phyloP scores from a whole-genome alignment of 2,113 vertebrate species.

The Centrocercus urophasianus region DNA sequence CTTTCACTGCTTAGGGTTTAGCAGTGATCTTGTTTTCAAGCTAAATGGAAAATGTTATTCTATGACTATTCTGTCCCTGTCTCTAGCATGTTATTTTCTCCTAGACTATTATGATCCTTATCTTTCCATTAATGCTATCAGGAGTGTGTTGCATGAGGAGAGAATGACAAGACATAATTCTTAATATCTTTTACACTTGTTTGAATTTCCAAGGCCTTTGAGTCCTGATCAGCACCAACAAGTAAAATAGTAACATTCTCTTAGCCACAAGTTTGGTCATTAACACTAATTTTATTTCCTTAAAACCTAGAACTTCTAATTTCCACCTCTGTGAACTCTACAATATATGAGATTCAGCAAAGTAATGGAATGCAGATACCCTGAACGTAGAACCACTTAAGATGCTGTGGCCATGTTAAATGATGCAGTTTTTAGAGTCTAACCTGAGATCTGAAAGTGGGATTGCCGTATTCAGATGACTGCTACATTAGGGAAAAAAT shows the following conservation, averaged over 20 bases:
- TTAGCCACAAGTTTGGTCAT: not conserved
- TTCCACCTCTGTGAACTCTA: not conserved
- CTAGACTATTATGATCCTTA: not conserved
- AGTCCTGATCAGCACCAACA: not conserved
- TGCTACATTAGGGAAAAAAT: not conserved
- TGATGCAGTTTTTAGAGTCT: not conserved
- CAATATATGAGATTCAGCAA: accelerated
- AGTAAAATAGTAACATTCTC: not conserved
- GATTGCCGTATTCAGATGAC: not conserved
- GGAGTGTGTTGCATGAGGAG: not conserved
- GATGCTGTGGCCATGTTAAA: not conserved
- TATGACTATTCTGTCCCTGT: not conserved
- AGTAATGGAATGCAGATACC: not conserved
- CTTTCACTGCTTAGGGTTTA: not conserved
- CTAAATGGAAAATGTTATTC: not conserved
- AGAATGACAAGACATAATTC: not conserved
- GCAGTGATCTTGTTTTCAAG: not conserved
- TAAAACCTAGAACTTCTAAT: not conserved
- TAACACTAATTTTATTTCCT: not conserved
- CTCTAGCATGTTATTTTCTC: not conserved
- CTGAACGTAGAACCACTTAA: not conserved
- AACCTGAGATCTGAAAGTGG: not conserved
- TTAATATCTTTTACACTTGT: not conserved
- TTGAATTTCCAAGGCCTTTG: not conserved
- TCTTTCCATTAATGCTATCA: not conserved